A percentile compares a stretch with the other conserved stretches of the same genome.
These are phyloP conservation scores for Carcharodon carcharias DNA, from an alignment of 2,797 vertebrate genomes.

Conservation along the genomic window DNA sequence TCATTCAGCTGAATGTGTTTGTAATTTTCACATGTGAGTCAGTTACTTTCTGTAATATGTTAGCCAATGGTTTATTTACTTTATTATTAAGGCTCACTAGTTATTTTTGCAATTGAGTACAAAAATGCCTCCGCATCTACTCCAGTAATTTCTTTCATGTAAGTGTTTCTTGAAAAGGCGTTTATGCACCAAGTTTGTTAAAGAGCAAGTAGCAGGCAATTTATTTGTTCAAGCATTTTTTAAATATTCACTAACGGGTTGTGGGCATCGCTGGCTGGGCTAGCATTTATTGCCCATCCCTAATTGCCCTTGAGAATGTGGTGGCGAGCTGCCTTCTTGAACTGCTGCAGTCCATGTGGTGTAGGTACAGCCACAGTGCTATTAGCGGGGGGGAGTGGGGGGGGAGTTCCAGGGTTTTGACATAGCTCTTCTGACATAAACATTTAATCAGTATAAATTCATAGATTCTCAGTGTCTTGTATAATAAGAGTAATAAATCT, in stretches of 20 bases:
- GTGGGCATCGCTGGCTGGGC: no score
- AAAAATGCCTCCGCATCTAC: not conserved
- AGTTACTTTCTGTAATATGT: not conserved
- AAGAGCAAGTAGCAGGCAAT: not conserved
- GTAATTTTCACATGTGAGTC: not conserved
- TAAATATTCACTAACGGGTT: no score
- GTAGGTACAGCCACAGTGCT: no score
- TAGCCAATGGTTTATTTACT: not conserved
- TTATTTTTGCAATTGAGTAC: not conserved
- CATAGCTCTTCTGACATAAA: not conserved
- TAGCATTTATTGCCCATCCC: no score
- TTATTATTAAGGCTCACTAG: not conserved
- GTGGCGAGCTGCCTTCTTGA: no score
- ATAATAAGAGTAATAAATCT: not conserved
- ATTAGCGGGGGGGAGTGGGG: no score
- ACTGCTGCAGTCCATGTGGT: no score
- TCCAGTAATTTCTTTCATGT: not conserved
- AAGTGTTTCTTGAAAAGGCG: not conserved
- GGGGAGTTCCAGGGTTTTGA: no score
- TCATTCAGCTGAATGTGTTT: not conserved
- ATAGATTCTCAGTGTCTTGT: not conserved
- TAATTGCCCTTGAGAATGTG: no score
- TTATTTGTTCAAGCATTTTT: not conserved
- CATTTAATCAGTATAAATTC: not conserved
- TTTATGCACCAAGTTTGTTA: not conserved